Evolutionary conservation across 2,113 vertebrate genomes (phyloP).

Genomic region (Psephotus haematonotus): DNA sequence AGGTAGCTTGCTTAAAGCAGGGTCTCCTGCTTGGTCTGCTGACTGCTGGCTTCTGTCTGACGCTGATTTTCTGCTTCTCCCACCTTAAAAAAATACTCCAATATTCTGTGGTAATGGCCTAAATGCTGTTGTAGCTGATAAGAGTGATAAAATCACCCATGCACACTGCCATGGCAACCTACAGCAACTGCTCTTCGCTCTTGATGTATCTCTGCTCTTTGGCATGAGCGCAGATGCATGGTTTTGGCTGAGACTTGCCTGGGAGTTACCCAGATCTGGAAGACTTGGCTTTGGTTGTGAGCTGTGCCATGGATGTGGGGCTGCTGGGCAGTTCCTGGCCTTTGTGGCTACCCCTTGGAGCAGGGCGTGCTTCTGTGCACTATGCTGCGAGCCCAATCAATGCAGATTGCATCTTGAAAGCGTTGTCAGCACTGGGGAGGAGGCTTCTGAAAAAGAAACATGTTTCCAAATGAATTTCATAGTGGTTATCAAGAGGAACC

Average conservation of each 20-base stretch:
- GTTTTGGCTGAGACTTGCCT: neutral
- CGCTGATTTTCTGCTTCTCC: neutral
- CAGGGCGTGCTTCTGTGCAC: neutral
- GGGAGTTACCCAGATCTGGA: neutral
- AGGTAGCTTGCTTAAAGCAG: neutral
- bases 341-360: neutral
- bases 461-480: neutral
- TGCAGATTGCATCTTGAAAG: neutral
- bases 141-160: conserved; percentile 26
- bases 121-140: conserved; percentile 30
- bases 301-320: neutral
- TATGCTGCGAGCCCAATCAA: neutral
- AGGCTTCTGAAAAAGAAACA: neutral
- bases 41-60: neutral
- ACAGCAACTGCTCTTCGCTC: neutral
- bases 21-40: neutral
- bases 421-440: neutral
- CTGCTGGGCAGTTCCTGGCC: neutral
- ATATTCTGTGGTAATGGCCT: neutral
- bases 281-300: neutral
- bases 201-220: neutral
- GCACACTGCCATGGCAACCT: conserved; percentile 9
- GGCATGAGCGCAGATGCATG: accelerated
- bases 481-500: neutral
- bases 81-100: neutral